Conservation (phyloP, 2,113 vertebrate genomes). For the Oryzias curvinotus region DNA sequence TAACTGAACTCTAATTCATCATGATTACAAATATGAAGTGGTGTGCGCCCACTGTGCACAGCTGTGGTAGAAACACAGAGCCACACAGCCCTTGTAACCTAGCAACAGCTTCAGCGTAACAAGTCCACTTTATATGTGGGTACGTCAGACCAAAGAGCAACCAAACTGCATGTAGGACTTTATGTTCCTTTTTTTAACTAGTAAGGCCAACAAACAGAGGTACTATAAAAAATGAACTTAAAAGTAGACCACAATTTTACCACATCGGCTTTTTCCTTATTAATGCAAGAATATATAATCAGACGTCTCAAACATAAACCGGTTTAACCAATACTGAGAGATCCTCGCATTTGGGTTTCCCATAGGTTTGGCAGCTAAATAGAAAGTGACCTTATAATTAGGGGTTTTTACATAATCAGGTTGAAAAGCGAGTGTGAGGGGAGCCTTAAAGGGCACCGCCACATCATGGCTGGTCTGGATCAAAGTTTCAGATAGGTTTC, state of each 20-base stretch:
- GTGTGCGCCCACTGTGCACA: constrained; percentile 56
- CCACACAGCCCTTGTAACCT: constrained; percentile 72
- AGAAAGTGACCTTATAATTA: no score
- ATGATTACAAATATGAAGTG: constrained; percentile 69
- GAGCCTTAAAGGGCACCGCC: no score
- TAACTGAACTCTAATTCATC: constrained; percentile 55
- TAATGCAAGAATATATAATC: no score
- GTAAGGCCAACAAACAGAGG: constrained; percentile 13
- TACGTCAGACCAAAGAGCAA: constrained; percentile 54
- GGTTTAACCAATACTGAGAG: no score
- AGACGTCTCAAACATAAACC: no score
- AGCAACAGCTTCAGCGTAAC: constrained; percentile 77
- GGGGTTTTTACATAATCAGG: no score
- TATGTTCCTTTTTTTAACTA: constrained; percentile 9
- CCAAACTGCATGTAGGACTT: constrained; percentile 49
- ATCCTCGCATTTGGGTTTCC: no score
- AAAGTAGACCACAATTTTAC: neutral
- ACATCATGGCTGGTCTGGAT: no score
- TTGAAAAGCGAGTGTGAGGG: no score
- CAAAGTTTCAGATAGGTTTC: no score
- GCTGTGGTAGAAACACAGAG: constrained; percentile 70
- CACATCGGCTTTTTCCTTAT: neutral
- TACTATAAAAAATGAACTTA: neutral
- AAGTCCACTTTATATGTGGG: constrained; percentile 73
- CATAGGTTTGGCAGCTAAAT: no score